Conservation (phyloP, 2,797 vertebrate species). For the Enteromius anoplus region DNA sequence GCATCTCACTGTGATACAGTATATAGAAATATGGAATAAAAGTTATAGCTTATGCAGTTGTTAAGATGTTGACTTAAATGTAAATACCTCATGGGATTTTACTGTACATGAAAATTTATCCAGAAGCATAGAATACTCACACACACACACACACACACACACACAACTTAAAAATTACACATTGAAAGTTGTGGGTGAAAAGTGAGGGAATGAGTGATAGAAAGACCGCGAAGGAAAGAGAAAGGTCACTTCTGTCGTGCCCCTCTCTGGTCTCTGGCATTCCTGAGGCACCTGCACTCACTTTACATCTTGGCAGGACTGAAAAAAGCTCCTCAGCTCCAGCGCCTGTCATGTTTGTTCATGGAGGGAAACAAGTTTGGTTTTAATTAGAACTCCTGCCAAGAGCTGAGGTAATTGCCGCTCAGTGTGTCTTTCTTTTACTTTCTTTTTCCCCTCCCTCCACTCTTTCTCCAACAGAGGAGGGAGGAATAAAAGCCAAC, state of each 20-base stretch:
- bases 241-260: slow-evolving; percentile 67
- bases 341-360: slow-evolving; percentile 82
- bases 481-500: slow-evolving; percentile 25
- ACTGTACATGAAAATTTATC: not conserved
- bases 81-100: not conserved
- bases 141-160: too few species aligned
- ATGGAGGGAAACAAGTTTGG: slow-evolving; percentile 83
- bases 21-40: not conserved
- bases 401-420: slow-evolving; percentile 80
- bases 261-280: slow-evolving; percentile 75
- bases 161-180: not conserved
- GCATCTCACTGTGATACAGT: not conserved
- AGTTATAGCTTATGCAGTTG: not conserved
- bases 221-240: not conserved
- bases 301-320: slow-evolving; percentile 80
- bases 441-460: slow-evolving; percentile 45
- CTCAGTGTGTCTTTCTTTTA: slow-evolving; percentile 62
- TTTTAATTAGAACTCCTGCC: slow-evolving; percentile 85
- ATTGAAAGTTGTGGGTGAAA: not conserved
- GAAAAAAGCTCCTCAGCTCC: slow-evolving; percentile 72
- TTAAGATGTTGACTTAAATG: not conserved
- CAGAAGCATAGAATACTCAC: not conserved
- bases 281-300: slow-evolving; percentile 88
- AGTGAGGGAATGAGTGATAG: not conserved
- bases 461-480: slow-evolving; percentile 24